Percentiles rank a stretch among this genome's conserved stretches.
Conservation (phyloP, 2,888 invertebrate species). For the Tiliacea aurago region DNA sequence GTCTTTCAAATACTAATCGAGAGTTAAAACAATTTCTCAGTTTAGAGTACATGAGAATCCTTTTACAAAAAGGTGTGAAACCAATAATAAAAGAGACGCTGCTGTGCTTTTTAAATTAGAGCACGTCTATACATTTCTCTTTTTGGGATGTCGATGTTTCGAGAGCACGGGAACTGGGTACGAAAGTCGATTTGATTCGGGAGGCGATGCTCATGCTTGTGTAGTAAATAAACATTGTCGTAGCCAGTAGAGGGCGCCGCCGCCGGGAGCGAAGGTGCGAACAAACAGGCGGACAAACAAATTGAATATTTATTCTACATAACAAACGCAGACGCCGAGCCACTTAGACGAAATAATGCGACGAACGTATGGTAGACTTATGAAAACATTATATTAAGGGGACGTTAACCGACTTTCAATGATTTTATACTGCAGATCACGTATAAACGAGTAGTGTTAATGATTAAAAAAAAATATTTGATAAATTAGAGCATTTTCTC, state of each 20-base stretch:
- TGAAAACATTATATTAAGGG: too few relatives aligned
- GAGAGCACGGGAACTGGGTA: constrained; percentile 64
- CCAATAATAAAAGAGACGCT: constrained; percentile 53
- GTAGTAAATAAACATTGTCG: constrained; percentile 67
- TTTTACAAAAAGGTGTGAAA: constrained; percentile 66
- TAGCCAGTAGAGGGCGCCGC: constrained; percentile 38
- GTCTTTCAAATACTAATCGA: constrained; percentile 64
- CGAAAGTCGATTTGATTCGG: constrained; percentile 69
- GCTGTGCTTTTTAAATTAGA: constrained; percentile 69
- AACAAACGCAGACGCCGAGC: constrained; percentile 52
- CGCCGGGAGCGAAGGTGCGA: constrained; percentile 59
- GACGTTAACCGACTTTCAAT: too few relatives aligned
- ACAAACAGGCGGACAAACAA: constrained; percentile 68
- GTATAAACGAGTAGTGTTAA: too few relatives aligned
- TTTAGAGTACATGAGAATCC: constrained; percentile 58
- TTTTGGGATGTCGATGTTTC: constrained; percentile 59
- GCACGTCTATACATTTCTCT: constrained; percentile 66
- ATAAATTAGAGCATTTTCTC: too few relatives aligned
- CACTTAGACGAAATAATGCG: constrained; percentile 55
- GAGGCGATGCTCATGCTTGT: constrained; percentile 60
- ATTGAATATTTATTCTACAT: constrained; percentile 70
- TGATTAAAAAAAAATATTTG: too few relatives aligned
- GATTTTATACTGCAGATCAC: too few relatives aligned
- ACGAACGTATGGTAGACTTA: not conserved
- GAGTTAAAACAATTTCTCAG: constrained; percentile 52